Conservation (phyloP, 2,797 vertebrate genomes). For the Sebastes diploproa region DNA sequence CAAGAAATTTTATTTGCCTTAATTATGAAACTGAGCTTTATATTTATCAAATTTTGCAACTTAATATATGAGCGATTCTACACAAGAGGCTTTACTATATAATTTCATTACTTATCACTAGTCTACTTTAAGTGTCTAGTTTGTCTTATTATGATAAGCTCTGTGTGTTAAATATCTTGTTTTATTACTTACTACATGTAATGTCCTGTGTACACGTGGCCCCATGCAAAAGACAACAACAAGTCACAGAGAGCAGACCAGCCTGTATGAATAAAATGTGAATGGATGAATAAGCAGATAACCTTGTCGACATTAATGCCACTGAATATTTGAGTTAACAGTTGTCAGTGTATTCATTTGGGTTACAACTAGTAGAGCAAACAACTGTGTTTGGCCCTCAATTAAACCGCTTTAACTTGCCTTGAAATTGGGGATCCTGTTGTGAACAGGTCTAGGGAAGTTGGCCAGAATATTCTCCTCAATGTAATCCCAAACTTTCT, state of each 20-base stretch:
- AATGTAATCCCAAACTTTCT: conserved; percentile 91
- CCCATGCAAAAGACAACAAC: neutral
- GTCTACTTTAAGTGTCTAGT: neutral
- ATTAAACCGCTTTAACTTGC: conserved; percentile 66
- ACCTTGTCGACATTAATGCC: neutral
- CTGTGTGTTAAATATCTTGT: too few species aligned
- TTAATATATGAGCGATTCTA: neutral
- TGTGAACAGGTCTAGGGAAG: conserved; percentile 92
- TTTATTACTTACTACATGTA: neutral
- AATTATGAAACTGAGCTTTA: neutral
- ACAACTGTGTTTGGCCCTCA: too few species aligned
- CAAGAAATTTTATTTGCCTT: neutral
- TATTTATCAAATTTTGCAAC: neutral
- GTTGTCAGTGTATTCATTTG: neutral
- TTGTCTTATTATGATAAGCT: neutral
- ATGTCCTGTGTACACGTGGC: neutral
- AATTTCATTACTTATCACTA: neutral
- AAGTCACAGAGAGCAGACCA: neutral
- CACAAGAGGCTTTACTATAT: neutral
- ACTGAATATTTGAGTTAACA: neutral
- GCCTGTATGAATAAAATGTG: neutral
- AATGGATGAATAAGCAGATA: neutral
- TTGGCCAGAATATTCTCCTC: conserved; percentile 89
- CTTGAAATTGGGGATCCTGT: conserved; percentile 97
- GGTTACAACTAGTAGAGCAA: too few species aligned